phyloP scores from a whole-genome alignment of 2,888 invertebrate species.

The Pristionchus arcanus region DNA sequence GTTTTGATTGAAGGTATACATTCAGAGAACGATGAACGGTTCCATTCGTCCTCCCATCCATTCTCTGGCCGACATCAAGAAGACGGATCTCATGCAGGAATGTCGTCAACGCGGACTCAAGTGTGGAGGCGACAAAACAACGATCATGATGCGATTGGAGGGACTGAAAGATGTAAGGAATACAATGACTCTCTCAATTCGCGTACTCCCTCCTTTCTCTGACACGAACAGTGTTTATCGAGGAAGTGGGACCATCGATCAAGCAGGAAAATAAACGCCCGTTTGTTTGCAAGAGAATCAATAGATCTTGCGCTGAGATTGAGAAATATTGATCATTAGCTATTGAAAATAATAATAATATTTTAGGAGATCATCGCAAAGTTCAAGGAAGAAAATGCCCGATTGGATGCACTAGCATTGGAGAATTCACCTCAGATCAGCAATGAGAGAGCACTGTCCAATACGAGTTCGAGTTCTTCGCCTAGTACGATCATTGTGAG shows the following conservation, averaged over 20 bases:
- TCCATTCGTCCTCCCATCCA: conserved; percentile 7
- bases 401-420: not conserved
- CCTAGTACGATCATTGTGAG: conserved; percentile 45
- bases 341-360: not conserved
- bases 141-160: conserved; percentile 30
- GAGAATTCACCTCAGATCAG: conserved; percentile 20
- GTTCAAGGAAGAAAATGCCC: not conserved
- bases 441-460: conserved; percentile 27
- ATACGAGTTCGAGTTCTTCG: conserved; percentile 49
- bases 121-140: conserved; percentile 46
- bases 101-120: conserved; percentile 91
- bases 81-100: conserved; percentile 85
- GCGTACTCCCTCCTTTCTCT: too few relatives aligned
- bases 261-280: not conserved
- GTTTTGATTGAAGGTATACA: too few relatives aligned
- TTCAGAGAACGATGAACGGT: not conserved
- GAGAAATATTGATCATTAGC: not conserved
- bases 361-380: conserved; percentile 50
- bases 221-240: too few relatives aligned
- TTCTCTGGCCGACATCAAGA: conserved; percentile 93
- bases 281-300: not conserved
- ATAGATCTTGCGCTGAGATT: not conserved
- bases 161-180: not conserved
- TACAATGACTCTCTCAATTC: too few relatives aligned
- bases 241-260: not conserved